A percentile compares a stretch with the other conserved stretches of the same genome.
Evolutionary conservation across 1,140 invertebrate species (phyloP).

Genomic region (Agrilus planipennis): DNA sequence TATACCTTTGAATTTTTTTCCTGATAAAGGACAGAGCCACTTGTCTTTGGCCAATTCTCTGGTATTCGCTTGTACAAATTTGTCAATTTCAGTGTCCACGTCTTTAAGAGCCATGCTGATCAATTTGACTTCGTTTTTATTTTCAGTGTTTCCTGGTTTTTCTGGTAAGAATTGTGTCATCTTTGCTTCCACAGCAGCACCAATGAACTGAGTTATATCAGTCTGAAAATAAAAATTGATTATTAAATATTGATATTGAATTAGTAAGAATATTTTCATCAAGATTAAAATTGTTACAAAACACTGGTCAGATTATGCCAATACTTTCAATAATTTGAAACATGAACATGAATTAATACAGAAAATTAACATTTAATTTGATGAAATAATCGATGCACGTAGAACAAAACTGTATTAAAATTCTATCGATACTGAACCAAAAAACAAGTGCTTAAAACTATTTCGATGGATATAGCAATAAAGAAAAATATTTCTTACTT

Average conservation of each 20-base stretch:
- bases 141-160: constrained; percentile 30
- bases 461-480: no score
- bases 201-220: constrained; percentile 32
- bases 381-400: no score
- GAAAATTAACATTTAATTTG: no score
- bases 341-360: no score
- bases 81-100: constrained; percentile 87
- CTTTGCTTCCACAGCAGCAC: constrained; percentile 56
- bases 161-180: constrained; percentile 76
- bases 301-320: no score
- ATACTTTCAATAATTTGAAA: no score
- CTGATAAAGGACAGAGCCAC: constrained; percentile 96
- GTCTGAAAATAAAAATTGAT: constrained; percentile 20
- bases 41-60: constrained; percentile 95
- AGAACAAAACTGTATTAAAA: no score
- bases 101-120: constrained; percentile 50
- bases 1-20: constrained; percentile 92
- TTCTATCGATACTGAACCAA: not conserved
- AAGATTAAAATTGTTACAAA: no score
- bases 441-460: not conserved
- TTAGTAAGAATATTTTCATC: no score
- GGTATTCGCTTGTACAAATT: constrained; percentile 87
- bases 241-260: no score
- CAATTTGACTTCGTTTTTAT: constrained; percentile 30
- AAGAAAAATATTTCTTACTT: constrained; percentile 15